Percentiles rank a stretch among this genome's conserved stretches.
Conservation (phyloP, 2,888 invertebrate species). For the Eupithecia pulchellata region DNA sequence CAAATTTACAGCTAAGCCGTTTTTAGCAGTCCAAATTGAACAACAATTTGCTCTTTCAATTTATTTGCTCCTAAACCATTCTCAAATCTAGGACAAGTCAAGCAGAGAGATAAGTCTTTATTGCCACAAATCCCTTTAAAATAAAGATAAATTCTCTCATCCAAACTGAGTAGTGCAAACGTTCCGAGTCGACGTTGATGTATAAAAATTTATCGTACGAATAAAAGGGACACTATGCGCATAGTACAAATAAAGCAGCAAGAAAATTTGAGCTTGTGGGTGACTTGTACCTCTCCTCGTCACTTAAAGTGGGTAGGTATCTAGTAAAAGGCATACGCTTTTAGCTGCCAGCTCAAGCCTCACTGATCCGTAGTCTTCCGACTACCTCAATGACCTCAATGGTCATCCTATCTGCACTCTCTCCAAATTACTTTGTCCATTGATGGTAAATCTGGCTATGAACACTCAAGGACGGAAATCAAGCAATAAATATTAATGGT, state of each 20-base stretch:
- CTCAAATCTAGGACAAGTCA: conserved; percentile 4
- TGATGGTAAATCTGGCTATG: neutral
- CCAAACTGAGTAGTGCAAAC: conserved; percentile 16
- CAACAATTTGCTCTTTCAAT: neutral
- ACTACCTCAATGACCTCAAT: neutral
- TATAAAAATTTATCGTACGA: conserved; percentile 43
- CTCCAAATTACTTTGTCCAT: neutral
- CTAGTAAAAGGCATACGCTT: neutral
- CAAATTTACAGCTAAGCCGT: neutral
- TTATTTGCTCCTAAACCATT: neutral
- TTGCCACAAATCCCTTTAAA: conserved; percentile 17
- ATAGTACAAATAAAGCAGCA: conserved; percentile 16
- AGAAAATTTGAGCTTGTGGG: neutral
- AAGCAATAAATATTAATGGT: neutral
- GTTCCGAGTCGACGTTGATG: conserved; percentile 32
- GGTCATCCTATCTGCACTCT: neutral
- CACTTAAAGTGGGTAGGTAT: neutral
- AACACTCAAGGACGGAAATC: neutral
- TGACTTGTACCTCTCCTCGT: neutral
- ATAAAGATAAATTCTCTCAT: conserved; percentile 29
- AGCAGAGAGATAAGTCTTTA: conserved; percentile 14
- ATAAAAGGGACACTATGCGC: conserved; percentile 21
- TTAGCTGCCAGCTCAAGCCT: neutral
- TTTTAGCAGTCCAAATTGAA: neutral
- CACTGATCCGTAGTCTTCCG: neutral